Evolutionary conservation across 2,113 vertebrate species (phyloP), one percentile per base, ranked within the genome.

Genomic region (Thinocorus orbignyianus): DNA sequence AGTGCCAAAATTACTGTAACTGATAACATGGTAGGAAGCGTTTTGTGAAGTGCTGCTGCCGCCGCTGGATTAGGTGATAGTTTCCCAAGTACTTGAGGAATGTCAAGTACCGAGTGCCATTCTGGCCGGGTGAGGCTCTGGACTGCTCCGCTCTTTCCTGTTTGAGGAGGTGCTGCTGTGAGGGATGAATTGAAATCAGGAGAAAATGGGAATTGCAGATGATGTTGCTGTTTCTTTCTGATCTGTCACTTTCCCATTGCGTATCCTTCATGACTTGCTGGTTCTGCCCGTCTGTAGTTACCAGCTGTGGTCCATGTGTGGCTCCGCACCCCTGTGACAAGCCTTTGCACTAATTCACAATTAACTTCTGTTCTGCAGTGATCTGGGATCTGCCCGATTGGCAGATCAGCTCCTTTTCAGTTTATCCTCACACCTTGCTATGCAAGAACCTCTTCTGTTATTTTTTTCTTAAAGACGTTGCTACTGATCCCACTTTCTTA

Each of bases 391-490:
- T 93, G 62, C 84, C 95, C 46, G 51, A 37, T 91, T 44, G 79
- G 64, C 68, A 93, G 93, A 96, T 90, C 70, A 95, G 91, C 81
- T 96, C 97, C 96, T 90, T 92, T 86, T 96, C 81, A 96, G 95
- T 98, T 97, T 96, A 90, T 91, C 89, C 93, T 97, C 83, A 44
- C 97, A 81, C 97, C 98, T 97, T 98, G 97, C 98, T 98, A 98
- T 98, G 98, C 98, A 98, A 98, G 97, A 97, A 94, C 92, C 84
- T 97, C 86, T 95, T 85, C 95, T 93, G 97, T 87, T 97, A 89
- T 65, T 44, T 61, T 78, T 97, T 97, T 97, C 95, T 95, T 96
- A 78, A 86, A 93, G 91, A 92, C 48, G 55, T 96, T 97, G 92
- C 96, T 97, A 64, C 95, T 84, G 92, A 96, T 97, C 94, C 97